phyloP scores from a whole-genome alignment of 2,888 invertebrate species.

The Alloplasta piceator region DNA sequence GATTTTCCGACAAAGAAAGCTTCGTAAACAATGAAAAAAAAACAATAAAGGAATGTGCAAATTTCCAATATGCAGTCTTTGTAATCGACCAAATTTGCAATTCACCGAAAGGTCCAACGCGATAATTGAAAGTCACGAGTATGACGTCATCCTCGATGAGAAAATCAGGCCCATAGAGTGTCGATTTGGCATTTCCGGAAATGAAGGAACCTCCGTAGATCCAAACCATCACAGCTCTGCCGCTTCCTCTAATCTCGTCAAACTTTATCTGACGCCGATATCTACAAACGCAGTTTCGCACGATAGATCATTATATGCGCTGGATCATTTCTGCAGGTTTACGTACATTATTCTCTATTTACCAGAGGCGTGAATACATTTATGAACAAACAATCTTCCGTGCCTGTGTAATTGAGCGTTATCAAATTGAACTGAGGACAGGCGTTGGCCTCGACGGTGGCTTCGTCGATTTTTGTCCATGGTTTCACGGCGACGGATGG shows the following conservation, averaged over 20 bases:
- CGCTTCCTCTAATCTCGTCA: neutral
- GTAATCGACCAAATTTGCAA: neutral
- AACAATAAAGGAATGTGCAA: no score
- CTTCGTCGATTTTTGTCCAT: conserved; percentile 59
- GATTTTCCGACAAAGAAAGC: no score
- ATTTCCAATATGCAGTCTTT: no score
- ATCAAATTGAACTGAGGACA: conserved; percentile 51
- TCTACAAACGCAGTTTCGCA: neutral
- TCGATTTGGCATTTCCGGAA: conserved; percentile 40
- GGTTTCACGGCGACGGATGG: conserved; percentile 60
- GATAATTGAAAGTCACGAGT: conserved; percentile 60
- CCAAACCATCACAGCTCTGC: conserved; percentile 66
- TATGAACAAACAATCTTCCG: conserved; percentile 66
- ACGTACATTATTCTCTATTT: neutral
- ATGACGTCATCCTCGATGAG: conserved; percentile 62
- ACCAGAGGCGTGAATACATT: conserved; percentile 66
- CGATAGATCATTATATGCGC: no score
- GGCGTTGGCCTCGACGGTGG: conserved; percentile 40
- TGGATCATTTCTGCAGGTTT: no score
- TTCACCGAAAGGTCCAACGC: conserved; percentile 59
- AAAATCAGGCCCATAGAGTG: conserved; percentile 60
- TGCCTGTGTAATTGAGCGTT: conserved; percentile 18
- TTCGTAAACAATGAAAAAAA: no score
- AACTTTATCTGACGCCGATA: conserved; percentile 36
- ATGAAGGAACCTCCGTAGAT: conserved; percentile 63